A percentile compares a stretch with the other conserved stretches of the same genome.
These are phyloP conservation scores for Mycteria americana DNA, from an alignment of 2,797 vertebrate genomes.

Conservation along the genomic window DNA sequence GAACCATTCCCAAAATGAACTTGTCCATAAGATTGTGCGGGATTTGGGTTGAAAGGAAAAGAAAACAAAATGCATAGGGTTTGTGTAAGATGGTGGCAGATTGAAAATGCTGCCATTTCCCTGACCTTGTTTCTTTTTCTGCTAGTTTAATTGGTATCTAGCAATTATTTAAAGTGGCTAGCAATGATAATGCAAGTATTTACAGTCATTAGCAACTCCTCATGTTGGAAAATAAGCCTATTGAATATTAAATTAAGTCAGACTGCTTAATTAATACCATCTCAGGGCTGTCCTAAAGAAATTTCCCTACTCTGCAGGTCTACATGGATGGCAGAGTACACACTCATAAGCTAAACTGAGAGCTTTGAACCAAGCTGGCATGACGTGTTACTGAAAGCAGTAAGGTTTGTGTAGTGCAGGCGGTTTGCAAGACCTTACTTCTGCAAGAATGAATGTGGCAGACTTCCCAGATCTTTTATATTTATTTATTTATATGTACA, in stretches of 20 bases:
- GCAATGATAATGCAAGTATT: slow-evolving; percentile 14
- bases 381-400: neutral
- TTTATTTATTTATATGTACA: slow-evolving; percentile 39
- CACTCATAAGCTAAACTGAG: neutral
- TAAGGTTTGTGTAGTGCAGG: neutral
- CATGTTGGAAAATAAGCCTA: slow-evolving; percentile 32
- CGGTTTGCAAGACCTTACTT: neutral
- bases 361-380: slow-evolving; percentile 6
- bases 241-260: slow-evolving; percentile 49
- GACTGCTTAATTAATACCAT: slow-evolving; percentile 38
- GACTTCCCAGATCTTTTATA: slow-evolving; percentile 23
- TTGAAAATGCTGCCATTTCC: neutral
- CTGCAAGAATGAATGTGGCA: slow-evolving; percentile 9
- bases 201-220: slow-evolving; percentile 39
- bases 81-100: neutral
- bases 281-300: neutral
- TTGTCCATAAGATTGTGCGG: neutral
- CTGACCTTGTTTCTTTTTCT: neutral
- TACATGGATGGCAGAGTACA: neutral
- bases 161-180: slow-evolving; percentile 43
- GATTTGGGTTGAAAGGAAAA: neutral
- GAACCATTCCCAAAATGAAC: neutral
- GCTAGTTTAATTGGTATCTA: slow-evolving; percentile 4
- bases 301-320: neutral
- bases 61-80: neutral